Percentiles rank a stretch among this genome's conserved stretches.
phyloP scores from a whole-genome alignment of 2,113 vertebrate genomes.

The Ailuropoda melanoleuca region DNA sequence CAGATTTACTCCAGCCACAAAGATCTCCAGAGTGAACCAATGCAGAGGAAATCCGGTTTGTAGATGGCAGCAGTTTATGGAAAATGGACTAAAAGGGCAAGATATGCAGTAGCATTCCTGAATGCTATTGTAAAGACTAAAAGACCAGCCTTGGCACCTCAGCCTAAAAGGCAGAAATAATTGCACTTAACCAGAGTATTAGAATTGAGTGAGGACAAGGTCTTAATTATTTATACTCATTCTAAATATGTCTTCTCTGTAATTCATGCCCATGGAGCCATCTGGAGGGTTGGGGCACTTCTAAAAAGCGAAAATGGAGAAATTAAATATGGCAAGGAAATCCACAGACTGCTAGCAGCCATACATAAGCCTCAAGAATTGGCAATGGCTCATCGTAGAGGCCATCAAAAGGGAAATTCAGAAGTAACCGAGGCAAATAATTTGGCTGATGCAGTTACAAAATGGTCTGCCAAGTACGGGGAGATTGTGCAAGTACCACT shows the following conservation, averaged over 20 bases:
- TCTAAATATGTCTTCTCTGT: not conserved
- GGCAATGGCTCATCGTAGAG: not conserved
- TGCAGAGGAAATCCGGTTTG: not conserved
- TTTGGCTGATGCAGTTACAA: not conserved
- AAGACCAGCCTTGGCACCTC: not conserved
- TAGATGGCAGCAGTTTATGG: not conserved
- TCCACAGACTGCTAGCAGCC: not conserved
- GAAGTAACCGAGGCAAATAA: not conserved
- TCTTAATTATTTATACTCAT: not conserved
- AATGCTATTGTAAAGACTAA: not conserved
- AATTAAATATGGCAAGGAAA: not conserved
- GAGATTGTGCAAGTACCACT: not conserved
- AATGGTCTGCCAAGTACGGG: not conserved
- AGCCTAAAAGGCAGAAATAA: not conserved
- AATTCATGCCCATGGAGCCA: not conserved
- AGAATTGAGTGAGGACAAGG: not conserved
- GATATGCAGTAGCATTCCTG: not conserved
- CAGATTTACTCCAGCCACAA: not conserved
- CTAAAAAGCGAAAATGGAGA: not conserved
- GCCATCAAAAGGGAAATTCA: not conserved
- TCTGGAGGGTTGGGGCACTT: not conserved
- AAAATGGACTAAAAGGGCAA: not conserved
- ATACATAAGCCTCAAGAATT: not conserved
- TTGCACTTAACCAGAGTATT: not conserved
- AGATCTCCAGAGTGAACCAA: not conserved